Conservation (phyloP, 2,888 invertebrate genomes). For the Amiota minor region DNA sequence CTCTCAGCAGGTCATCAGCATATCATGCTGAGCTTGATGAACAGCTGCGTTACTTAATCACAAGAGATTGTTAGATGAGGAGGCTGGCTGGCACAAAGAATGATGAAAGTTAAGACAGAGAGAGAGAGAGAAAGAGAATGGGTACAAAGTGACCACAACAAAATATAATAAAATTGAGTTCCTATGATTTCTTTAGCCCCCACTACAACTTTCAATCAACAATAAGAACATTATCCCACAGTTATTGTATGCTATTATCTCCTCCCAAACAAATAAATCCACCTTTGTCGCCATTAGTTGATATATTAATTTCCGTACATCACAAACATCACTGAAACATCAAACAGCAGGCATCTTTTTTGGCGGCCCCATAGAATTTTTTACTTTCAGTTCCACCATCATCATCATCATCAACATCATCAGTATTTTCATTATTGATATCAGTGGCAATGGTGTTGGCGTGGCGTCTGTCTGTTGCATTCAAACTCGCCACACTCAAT, state of each 20-base stretch:
- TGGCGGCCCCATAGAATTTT: not conserved
- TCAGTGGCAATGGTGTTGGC: not conserved
- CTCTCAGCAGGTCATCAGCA: conserved; percentile 12
- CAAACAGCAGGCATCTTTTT: conserved; percentile 45
- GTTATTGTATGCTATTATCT: no score
- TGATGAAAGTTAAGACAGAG: not conserved
- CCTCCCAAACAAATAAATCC: not conserved
- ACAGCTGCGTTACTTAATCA: conserved; percentile 24
- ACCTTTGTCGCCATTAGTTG: not conserved
- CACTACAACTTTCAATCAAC: no score
- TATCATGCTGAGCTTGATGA: conserved; percentile 15
- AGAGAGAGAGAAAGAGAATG: not conserved
- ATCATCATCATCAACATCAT: conserved; percentile 1
- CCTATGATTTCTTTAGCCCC: no score
- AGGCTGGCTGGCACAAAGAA: not conserved
- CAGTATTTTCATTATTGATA: not conserved
- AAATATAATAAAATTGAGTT: not conserved
- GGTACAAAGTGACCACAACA: not conserved
- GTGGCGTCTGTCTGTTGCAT: not conserved
- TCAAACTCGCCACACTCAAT: conserved; percentile 41
- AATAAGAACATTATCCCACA: no score
- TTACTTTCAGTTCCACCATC: not conserved
- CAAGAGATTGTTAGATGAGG: not conserved
- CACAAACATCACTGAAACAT: conserved; percentile 30
- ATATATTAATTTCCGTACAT: conserved; percentile 19